Base-by-base conservation (phyloP, 2,888 invertebrate genomes). In the Temnothorax unifasciatus region DNA sequence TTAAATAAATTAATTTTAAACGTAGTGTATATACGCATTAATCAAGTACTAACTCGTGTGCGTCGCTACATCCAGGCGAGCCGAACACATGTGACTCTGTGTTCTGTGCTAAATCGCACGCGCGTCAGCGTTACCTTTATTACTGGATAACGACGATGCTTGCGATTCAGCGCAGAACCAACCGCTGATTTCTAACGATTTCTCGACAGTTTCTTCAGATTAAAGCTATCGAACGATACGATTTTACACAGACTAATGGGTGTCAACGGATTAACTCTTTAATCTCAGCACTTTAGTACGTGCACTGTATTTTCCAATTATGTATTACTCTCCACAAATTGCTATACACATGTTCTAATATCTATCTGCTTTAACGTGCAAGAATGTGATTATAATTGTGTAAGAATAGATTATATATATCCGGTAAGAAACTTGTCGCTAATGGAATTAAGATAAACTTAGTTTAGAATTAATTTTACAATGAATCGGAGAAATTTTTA, bases 141-240 rank as follows among this genome's bases (percentile, higher is more conserved):
- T 11, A 44, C 21, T 63, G 13, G 61, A 63, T 34, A 64, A 64
- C 11, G 63, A 63, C 11, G 66, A 47, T 29, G 8, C 25, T 8
- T 68, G 47, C 13, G 44, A 47, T 47, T 47, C 47, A 68, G 66
- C 25, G 47, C 52, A 71, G 21, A 50, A 59, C n/a, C 57, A 57
- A 68, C 47, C 3, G 47, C 38, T 47, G 69, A 69, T 79, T 79
- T 79, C 68, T 79, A 69, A 69, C 25, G 57, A 79, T 79, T 79
- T 69, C 69, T 69, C 79, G 57, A 69, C 34, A 13, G 21, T 29
- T 21, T 77, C 54, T 66, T 15, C 8, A 59, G 21, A 47, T 41
- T 44, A 13, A 57, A 68, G 11, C 57, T 68, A 8, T 59, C 59
- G 47, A 57, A 57, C 44, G 44, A 59, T 68, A 69, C 25, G 21